Base-by-base conservation (phyloP, 2,888 invertebrate species). In the Orthonevra nobilis region DNA sequence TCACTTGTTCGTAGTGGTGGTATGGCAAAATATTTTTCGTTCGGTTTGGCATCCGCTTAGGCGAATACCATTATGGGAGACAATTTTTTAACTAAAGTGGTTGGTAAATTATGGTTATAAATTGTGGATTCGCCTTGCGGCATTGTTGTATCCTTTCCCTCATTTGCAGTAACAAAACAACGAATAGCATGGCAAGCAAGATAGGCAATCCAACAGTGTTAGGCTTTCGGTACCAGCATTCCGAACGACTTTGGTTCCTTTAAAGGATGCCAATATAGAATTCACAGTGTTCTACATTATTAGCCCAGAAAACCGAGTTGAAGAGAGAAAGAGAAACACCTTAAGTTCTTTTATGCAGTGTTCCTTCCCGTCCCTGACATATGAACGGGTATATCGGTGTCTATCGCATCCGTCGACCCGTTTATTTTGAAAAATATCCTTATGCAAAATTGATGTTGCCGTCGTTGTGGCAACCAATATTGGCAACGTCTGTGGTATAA, bases 381-480 rank as follows among this genome's bases (percentile, higher is more conserved):
- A 75, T 30, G 52, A 69, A 56, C 61, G 52, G 54, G 52, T 38
- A 69, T 69, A 69, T 69, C 69, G 61, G 32, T 69, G 69, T 61
- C 74, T 75, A 69, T 75, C 69, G 61, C 61, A 75, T 75, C 74
- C 74, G 74, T 54, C 61, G 74, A 69, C 74, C 74, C 61, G 74
- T 75, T 75, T 75, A 75, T 69, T 69, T 75, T 69, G 69, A 75
- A 75, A 75, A 75, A 75, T 75, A 54, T 75, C 48, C 54, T 75
- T 75, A 75, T 75, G 69, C 61, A 75, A 75, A 75, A 75, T 75
- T 75, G 69, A 75, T 75, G 74, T 68, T 61, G 42, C 52, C 69
- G 46, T 61, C 60, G 30, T 56, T 60, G 63, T 74, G 54, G 74
- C 46, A 74, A 61, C 68, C 69, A 54, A 68, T 69, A 69, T 69